Evolutionary conservation across 2,797 vertebrate species (phyloP).

Genomic region (Macropodus opercularis): DNA sequence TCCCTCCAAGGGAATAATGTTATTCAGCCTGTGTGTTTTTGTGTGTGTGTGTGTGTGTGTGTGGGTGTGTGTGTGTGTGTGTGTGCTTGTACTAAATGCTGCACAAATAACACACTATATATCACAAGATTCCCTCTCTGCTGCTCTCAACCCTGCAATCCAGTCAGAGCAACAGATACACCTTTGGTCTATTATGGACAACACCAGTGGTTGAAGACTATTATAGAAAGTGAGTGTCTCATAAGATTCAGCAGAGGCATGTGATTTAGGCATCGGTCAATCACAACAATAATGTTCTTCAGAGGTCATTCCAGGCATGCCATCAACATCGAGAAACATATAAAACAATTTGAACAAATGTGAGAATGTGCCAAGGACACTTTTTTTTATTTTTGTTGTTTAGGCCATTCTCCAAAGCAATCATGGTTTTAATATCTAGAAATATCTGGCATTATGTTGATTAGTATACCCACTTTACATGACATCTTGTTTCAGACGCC

Average conservation of each 20-base stretch:
- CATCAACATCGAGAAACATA: too few species aligned
- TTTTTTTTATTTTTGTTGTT: too few species aligned
- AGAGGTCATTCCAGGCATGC: too few species aligned
- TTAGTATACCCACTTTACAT: too few species aligned
- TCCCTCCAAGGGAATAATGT: slow-evolving; percentile 25
- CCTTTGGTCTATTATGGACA: slow-evolving; percentile 28
- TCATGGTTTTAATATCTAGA: too few species aligned
- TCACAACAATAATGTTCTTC: too few species aligned
- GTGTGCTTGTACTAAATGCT: slow-evolving; percentile 18
- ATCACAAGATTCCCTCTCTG: slow-evolving; percentile 42
- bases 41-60: slow-evolving; percentile 7
- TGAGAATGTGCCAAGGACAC: too few species aligned
- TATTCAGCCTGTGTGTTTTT: slow-evolving; percentile 26
- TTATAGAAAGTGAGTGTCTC: slow-evolving; percentile 58
- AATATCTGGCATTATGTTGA: too few species aligned
- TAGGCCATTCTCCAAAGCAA: too few species aligned
- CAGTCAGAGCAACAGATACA: slow-evolving; percentile 66
- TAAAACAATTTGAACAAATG: too few species aligned
- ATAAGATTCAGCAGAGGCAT: background rate
- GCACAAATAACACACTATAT: slow-evolving; percentile 28
- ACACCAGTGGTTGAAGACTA: slow-evolving; percentile 42
- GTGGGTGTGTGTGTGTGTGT: slow-evolving; percentile 17
- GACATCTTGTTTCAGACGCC: too few species aligned
- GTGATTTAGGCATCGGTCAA: too few species aligned
- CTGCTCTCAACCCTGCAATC: slow-evolving; percentile 41